Base-by-base conservation (phyloP, 2,888 invertebrate genomes). In the Drosophila infuscata region DNA sequence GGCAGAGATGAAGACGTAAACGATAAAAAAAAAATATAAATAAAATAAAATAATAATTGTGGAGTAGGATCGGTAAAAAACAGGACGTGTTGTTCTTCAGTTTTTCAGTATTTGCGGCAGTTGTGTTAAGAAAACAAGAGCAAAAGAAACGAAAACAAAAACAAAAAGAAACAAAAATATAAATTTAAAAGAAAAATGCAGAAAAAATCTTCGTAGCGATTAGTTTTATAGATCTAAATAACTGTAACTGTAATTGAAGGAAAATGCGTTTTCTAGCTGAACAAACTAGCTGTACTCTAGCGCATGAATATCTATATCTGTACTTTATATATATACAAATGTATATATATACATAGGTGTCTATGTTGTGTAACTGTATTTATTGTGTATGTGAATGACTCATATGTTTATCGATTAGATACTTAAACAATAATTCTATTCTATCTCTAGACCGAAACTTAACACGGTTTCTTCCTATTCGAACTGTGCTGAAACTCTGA, bases 401-500 rank as follows among this genome's bases (percentile, higher is more conserved):
- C 30, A 70, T 70, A 62, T 57, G 53, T 68, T 67, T 66, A 62
- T 32, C 46, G 29, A 69, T 66, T 66, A 67, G 43, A 54, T 60
- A 53, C 46, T 29, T 61, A 57, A 41, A 57, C 57, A 54, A 63
- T 63, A 46, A 77, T 58, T 64, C 46, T 51, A 52, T 35, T 59
- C 54, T 72, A 65, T 70, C 52, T 74, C 60, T 74, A 66, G 74
- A 65, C 65, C 76, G 68, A 76, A 76, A 72, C 74, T 57, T 76
- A 38, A n/a, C 3, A 81, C 76, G 86, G 86, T 87, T 87, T 89
- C 89, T 87, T 87, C 84, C 89, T 88, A 86, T 74, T 69, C 65
- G 70, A 76, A 86, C 81, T 82, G 71, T 82, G 82, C 82, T 79
- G 88, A 88, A 88, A 81, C 87, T 86, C 84, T 86, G 79, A 83